Evolutionary conservation across 2,797 vertebrate species (phyloP).

Genomic region (Micrastur ruficollis): DNA sequence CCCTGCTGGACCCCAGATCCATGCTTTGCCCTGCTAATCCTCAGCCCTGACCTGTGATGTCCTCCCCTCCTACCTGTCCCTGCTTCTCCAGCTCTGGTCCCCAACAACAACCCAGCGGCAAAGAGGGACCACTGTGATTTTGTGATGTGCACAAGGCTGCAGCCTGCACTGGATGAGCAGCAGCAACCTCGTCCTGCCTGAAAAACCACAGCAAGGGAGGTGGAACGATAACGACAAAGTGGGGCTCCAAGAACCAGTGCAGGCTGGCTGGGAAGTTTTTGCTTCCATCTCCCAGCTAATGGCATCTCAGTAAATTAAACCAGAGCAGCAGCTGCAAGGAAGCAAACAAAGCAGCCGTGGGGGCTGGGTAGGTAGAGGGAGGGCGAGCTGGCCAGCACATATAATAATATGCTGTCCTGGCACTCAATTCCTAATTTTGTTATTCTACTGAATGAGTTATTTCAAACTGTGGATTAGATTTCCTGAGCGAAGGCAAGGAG

Average conservation of each 20-base stretch:
- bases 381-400: background rate
- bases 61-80: background rate
- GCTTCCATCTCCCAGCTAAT: background rate
- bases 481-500: background rate
- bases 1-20: background rate
- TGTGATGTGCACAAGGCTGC: background rate
- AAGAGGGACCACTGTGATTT: background rate
- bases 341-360: constrained; percentile 19
- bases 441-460: constrained; percentile 48
- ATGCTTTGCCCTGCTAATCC: background rate
- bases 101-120: background rate
- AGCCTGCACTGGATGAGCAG: background rate
- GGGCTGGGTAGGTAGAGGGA: background rate
- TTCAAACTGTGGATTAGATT: constrained; percentile 48
- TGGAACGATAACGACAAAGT: background rate
- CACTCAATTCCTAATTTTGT: constrained; percentile 30
- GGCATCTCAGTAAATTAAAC: constrained; percentile 46
- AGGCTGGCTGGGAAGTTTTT: background rate
- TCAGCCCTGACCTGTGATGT: background rate
- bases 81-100: background rate
- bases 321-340: constrained; percentile 51
- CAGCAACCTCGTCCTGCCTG: background rate
- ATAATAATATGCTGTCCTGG: background rate
- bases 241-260: background rate
- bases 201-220: background rate